Conservation (phyloP, 2,797 vertebrate genomes). For the Danio albolineatus region DNA sequence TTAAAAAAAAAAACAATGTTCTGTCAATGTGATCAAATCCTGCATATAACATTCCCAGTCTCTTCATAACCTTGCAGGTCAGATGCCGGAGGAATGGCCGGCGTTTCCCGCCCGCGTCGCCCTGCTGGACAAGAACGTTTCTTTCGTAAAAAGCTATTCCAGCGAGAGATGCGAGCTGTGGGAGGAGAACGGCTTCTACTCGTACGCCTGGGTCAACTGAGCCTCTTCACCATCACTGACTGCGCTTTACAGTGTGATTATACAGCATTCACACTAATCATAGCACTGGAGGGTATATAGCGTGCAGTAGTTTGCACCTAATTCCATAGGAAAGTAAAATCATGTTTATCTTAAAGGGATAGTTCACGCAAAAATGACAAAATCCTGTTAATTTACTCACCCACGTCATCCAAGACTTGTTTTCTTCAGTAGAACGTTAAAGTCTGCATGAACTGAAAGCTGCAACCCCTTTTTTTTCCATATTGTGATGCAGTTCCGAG, state of each 20-base stretch:
- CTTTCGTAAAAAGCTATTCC: constrained; percentile 46
- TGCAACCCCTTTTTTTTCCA: too few species aligned
- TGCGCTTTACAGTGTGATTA: constrained; percentile 6
- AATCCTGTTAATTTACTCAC: too few species aligned
- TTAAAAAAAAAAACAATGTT: too few species aligned
- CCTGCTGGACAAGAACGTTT: constrained; percentile 68
- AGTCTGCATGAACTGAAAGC: too few species aligned
- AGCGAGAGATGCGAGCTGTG: constrained; percentile 72
- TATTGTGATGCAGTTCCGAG: too few species aligned
- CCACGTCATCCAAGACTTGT: too few species aligned
- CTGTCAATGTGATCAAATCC: background rate
- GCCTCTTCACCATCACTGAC: background rate
- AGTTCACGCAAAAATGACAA: too few species aligned
- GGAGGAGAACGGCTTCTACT: constrained; percentile 71
- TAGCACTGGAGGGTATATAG: background rate
- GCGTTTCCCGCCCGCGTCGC: constrained; percentile 73
- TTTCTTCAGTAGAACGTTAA: too few species aligned
- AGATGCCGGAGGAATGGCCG: constrained; percentile 73
- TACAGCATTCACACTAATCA: constrained; percentile 1
- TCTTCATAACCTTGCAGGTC: constrained; percentile 65
- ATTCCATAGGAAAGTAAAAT: constrained; percentile 1
- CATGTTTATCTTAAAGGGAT: too few species aligned
- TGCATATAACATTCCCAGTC: background rate
- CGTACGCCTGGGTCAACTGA: constrained; percentile 80
- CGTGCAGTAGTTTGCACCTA: background rate